These are phyloP conservation scores for Lerema accius DNA, from an alignment of 1,140 invertebrate species.

Conservation along the genomic window DNA sequence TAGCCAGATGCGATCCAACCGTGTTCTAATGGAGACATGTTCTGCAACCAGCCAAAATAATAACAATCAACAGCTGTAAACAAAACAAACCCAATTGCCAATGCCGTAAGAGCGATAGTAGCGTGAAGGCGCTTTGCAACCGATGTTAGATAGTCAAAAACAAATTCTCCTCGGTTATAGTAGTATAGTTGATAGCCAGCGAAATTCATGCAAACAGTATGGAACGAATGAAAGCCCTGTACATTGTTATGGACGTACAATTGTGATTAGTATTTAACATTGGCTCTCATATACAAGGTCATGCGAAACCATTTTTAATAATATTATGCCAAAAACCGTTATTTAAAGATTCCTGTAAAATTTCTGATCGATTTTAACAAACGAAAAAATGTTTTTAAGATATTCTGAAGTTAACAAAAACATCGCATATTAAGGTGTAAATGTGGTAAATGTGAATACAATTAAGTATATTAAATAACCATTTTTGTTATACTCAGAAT, in stretches of 20 bases:
- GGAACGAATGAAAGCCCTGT: neutral
- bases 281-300: neutral
- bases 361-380: neutral
- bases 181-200: constrained; percentile 4
- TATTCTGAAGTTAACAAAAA: neutral
- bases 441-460: neutral
- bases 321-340: neutral
- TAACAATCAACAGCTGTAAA: constrained; percentile 29
- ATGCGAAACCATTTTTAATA: neutral
- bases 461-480: neutral
- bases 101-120: constrained; percentile 24
- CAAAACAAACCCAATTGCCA: constrained; percentile 26
- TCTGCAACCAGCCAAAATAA: constrained; percentile 59
- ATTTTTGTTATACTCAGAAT: constrained; percentile 2
- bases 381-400: too few relatives aligned
- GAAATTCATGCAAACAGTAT: constrained; percentile 11
- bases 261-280: neutral
- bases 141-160: constrained; percentile 2
- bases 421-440: neutral
- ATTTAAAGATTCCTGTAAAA: neutral
- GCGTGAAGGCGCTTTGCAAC: constrained; percentile 10
- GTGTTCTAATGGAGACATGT: constrained; percentile 84
- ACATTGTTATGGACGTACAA: neutral
- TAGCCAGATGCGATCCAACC: constrained; percentile 82
- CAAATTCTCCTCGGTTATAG: neutral